Evolutionary conservation across 2,113 vertebrate genomes (phyloP), one percentile per base, ranked within the genome.

Genomic region (Pseudois nayaur): DNA sequence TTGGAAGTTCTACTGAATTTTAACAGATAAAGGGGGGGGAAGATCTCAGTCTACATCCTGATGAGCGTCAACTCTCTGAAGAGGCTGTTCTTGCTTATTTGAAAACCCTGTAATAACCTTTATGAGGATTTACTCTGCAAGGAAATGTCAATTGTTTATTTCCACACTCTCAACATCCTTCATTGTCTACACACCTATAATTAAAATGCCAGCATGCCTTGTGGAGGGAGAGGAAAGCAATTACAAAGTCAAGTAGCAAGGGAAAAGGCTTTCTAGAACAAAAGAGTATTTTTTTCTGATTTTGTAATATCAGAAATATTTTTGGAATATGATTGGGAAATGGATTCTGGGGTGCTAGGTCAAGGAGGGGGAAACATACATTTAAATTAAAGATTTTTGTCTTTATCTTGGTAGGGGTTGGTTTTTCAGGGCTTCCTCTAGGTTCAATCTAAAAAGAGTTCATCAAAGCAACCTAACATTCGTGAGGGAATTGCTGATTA

Each of bases 71-170:
- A 5, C 33, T 45, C 6, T 54, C 19, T 33, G 25, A 78, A 87
- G 31, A 43, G 19, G 11, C 45, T 85, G 57, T 48, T 89, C 76
- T 71, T 74, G 16, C 33, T 94, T 86, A 48, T 83, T 67, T 54
- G 94, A 81, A 87, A 83, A 52, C 33, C 16, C 60, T 84, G 54
- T 83, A 84, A 78, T 40, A 67, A 54, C 10, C 57, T 67, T 76
- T 87, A 40, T 17, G n/a, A 92, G 52, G 67, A 71, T 31, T 92
- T 74, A 54, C 23, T 64, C 57, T 36, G 60, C 36, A 81, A 59
- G 45, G n/a, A 86, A 89, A 81, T 89, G 64, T 60, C 89, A 81
- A 64, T 43, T 96, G 67, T 95, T 96, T 62, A 87, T 71, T 94
- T 94, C 81, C 7, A 50, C 23, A 67, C 27, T 89, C 21, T 78